Evolutionary conservation across 2,888 invertebrate species (phyloP), one percentile per base, ranked within the genome.

Genomic region (Julus scandinavius): DNA sequence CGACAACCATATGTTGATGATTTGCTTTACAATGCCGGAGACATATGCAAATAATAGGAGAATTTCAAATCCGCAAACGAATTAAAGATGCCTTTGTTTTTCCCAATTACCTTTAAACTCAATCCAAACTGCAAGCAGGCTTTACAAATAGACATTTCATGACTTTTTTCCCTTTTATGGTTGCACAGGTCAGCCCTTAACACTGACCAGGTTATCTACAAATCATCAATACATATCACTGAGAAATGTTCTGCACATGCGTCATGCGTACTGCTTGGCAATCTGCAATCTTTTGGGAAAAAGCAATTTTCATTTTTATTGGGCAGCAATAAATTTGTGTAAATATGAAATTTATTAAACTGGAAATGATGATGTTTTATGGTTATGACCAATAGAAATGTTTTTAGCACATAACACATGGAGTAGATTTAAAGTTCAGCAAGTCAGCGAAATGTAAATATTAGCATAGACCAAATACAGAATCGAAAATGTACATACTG

Each of bases 1-100:
- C 58, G 58, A 58, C 58, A 58, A 58, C 58, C 58, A 17, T 58
- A 58, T 58, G 58, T 58, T 58, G 58, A 58, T 58, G 58, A 58
- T 17, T 58, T 15, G 58, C 58, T 58, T 11, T 58, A 58, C 58
- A 58, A 15, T 17, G 4, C 58, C 15, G 15, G 58, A 58, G 58
- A 11, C 58, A 58, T 54, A 54, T 58, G 58, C 58, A 58, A 17
- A 58, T 15, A 58, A 58, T 58, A 17, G 49, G 58, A 58, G 58
- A 58, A 58, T 58, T 58, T 58, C 58, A 17, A 15, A 58, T 58
- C 58, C 1, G 15, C 58, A 15, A 58, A 58, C 58, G 15, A 58
- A 58, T 17, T 58, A 17, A 58, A 58, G 58, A 58, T 58, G 58
- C 1, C 58, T 58, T 58, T 58, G 58, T 58, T 58, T 58, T 58